Conservation (phyloP, 2,113 vertebrate genomes). For the Pungitius pungitius region DNA sequence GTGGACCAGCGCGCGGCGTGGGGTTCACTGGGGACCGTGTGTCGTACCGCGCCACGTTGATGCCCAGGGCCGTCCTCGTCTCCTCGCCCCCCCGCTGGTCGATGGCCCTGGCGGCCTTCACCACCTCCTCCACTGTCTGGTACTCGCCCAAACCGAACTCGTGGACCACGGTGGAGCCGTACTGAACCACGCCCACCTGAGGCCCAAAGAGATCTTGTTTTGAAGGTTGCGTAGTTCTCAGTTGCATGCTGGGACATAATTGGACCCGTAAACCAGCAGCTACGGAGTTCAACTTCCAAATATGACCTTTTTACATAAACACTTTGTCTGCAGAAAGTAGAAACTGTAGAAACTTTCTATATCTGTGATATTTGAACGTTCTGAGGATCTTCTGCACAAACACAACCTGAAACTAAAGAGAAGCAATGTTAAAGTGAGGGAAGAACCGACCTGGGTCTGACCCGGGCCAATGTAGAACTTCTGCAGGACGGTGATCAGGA, state of each 20-base stretch:
- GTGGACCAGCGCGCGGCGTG: too few relatives aligned
- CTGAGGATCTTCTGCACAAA: neutral
- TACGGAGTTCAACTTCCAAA: neutral
- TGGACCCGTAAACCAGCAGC: neutral
- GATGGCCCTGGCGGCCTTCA: slow-evolving; percentile 89
- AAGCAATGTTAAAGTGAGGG: neutral
- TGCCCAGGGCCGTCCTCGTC: slow-evolving; percentile 92
- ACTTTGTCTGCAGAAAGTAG: too few relatives aligned
- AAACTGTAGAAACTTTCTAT: too few relatives aligned
- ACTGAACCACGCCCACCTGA: slow-evolving; percentile 96
- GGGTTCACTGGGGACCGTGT: accelerated
- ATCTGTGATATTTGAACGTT: neutral
- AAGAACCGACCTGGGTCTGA: slow-evolving; percentile 91
- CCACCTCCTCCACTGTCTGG: slow-evolving; percentile 89
- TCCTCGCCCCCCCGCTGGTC: slow-evolving; percentile 93
- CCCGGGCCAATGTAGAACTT: slow-evolving; percentile 95
- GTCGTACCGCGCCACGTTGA: slow-evolving; percentile 89
- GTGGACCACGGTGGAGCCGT: slow-evolving; percentile 90
- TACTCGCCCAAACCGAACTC: slow-evolving; percentile 93
- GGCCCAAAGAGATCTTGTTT: neutral
- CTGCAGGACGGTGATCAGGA: slow-evolving; percentile 94
- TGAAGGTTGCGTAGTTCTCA: too few relatives aligned
- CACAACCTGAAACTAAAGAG: neutral
- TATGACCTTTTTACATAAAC: too few relatives aligned
- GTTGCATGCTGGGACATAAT: neutral